phyloP scores from a whole-genome alignment of 1,140 invertebrate genomes.

The Arion vulgaris region DNA sequence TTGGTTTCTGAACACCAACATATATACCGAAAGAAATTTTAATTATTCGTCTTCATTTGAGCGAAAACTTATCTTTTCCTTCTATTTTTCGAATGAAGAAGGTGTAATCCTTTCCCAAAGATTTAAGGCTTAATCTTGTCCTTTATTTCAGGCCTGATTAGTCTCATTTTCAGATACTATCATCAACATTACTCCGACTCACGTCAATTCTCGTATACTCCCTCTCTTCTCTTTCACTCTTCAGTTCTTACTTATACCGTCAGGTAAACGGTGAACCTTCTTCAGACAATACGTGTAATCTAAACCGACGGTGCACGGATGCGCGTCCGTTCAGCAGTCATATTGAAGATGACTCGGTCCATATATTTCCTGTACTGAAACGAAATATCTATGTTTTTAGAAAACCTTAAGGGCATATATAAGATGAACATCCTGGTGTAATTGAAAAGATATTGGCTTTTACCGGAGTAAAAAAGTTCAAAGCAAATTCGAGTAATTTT shows the following conservation, averaged over 20 bases:
- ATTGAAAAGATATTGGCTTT: not conserved
- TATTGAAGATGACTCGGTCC: constrained; percentile 6
- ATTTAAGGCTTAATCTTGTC: not conserved
- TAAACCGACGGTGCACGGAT: constrained; percentile 21
- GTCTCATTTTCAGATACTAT: not conserved
- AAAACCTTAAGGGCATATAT: not conserved
- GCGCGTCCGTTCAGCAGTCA: constrained; percentile 13
- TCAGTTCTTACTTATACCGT: not conserved
- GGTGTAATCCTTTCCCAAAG: not conserved
- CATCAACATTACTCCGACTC: not conserved
- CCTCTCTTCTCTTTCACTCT: not conserved
- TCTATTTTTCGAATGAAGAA: too few species aligned
- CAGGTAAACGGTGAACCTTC: not conserved
- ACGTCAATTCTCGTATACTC: not conserved
- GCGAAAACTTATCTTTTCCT: too few species aligned
- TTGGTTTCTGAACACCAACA: too few species aligned
- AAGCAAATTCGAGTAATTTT: too few species aligned
- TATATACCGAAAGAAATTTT: too few species aligned
- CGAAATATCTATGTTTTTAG: not conserved
- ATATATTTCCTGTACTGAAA: constrained; percentile 8
- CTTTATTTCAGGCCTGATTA: not conserved
- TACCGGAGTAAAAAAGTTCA: too few species aligned
- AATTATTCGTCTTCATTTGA: too few species aligned
- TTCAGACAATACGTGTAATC: constrained; percentile 1
- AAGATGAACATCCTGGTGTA: not conserved